A percentile compares a stretch with the other conserved stretches of the same genome.
These are phyloP conservation scores for Siderastrea siderea DNA, from an alignment of 92 coral and sea anemone genomes.

Conservation along the genomic window DNA sequence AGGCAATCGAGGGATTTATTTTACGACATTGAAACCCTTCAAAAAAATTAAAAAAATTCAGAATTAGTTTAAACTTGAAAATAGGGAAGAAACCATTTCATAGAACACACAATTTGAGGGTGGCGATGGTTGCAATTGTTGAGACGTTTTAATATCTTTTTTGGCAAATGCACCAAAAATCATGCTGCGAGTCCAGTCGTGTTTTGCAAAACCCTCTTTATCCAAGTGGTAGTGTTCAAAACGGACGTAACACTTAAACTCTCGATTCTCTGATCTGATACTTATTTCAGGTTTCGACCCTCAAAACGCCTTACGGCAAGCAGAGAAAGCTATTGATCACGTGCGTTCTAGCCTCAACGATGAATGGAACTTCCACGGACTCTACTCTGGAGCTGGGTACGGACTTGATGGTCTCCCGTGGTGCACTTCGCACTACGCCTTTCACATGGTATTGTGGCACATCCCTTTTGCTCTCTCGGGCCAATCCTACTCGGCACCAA, in stretches of 20 bases:
- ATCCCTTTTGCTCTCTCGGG: conserved; percentile 54
- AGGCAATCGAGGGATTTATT: neutral
- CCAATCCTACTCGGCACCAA: conserved; percentile 55
- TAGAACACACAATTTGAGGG: too few species aligned
- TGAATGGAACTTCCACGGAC: conserved; percentile 53
- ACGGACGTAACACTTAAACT: neutral
- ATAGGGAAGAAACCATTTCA: too few species aligned
- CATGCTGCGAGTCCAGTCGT: too few species aligned
- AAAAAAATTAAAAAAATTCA: neutral
- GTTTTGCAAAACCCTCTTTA: too few species aligned
- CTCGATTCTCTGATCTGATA: neutral
- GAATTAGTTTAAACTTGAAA: too few species aligned
- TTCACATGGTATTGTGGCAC: conserved; percentile 61
- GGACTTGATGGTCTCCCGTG: conserved; percentile 63
- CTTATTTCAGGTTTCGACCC: conserved; percentile 26
- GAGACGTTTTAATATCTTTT: too few species aligned
- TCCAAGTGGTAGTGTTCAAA: neutral
- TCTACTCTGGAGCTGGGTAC: conserved; percentile 57
- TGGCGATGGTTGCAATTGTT: too few species aligned
- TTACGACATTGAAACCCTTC: neutral
- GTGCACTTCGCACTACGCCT: conserved; percentile 57
- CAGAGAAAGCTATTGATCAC: conserved; percentile 49
- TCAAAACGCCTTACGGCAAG: conserved; percentile 23
- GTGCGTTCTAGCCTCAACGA: conserved; percentile 51
- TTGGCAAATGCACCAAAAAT: too few species aligned